Percentiles rank a stretch among this genome's conserved stretches.
Evolutionary conservation across 2,113 vertebrate species (phyloP).

Genomic region (Lagopus leucura): DNA sequence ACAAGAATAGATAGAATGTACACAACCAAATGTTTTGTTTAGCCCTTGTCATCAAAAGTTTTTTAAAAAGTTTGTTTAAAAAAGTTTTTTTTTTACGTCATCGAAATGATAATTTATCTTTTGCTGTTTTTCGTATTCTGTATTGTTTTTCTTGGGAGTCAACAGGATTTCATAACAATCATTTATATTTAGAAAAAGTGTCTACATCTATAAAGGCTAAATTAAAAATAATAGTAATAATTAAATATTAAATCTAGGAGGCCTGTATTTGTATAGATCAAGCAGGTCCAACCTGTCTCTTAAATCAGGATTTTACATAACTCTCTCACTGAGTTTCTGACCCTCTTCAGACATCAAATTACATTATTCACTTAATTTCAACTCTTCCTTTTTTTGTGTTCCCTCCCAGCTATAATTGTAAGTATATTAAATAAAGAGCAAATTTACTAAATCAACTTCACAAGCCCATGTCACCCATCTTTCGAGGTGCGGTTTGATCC

Average conservation of each 20-base stretch:
- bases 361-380: not conserved
- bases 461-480: not conserved
- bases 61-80: accelerated
- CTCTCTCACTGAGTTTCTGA: not conserved
- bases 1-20: not conserved
- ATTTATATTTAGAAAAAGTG: not conserved
- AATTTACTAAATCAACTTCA: not conserved
- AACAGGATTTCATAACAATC: not conserved
- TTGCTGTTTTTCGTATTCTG: not conserved
- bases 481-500: not conserved
- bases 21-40: not conserved
- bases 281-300: not conserved
- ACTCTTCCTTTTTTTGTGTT: not conserved
- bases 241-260: not conserved
- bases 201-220: not conserved
- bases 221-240: not conserved
- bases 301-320: not conserved
- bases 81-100: not conserved
- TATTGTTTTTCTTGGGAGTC: not conserved
- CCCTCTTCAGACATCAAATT: not conserved
- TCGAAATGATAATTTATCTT: not conserved
- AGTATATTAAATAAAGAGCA: not conserved
- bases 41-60: accelerated
- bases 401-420: not conserved
- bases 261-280: not conserved